Conservation (phyloP, 2,888 invertebrate genomes). For the Agonopterix subpropinquella region DNA sequence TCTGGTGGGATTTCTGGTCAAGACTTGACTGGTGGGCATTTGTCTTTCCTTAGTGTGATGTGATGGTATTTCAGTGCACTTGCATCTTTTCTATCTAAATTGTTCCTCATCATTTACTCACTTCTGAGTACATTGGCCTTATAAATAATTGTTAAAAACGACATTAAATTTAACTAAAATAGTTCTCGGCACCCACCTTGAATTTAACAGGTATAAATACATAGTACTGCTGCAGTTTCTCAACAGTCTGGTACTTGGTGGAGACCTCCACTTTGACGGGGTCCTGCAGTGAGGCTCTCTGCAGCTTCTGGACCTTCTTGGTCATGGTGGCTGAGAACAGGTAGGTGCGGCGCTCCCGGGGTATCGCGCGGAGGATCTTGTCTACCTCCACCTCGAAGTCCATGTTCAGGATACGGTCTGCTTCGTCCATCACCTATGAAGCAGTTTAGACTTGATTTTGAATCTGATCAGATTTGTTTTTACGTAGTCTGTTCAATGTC, state of each 20-base stretch:
- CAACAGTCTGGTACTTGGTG: conserved; percentile 98
- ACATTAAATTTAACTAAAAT: too few relatives aligned
- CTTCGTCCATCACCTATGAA: conserved; percentile 96
- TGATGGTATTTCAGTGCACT: too few relatives aligned
- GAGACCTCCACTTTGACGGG: conserved; percentile 98
- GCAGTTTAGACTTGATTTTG: too few relatives aligned
- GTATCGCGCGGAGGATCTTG: conserved; percentile 93
- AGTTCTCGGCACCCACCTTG: conserved; percentile 77
- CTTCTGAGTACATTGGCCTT: too few relatives aligned
- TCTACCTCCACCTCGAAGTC: conserved; percentile 99
- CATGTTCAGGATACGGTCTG: conserved; percentile 98
- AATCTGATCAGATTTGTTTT: too few relatives aligned
- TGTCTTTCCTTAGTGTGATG: too few relatives aligned
- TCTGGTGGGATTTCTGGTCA: too few relatives aligned
- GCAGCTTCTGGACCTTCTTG: conserved; percentile 95
- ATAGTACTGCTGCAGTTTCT: conserved; percentile 95
- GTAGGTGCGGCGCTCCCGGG: conserved; percentile 92
- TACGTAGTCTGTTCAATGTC: too few relatives aligned
- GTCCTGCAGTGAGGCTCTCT: conserved; percentile 94
- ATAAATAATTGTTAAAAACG: too few relatives aligned
- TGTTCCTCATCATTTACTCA: too few relatives aligned
- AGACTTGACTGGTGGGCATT: too few relatives aligned
- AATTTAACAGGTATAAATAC: conserved; percentile 96
- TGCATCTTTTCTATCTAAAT: too few relatives aligned
- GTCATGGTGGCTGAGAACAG: conserved; percentile 99